Conservation (phyloP, 2,797 vertebrate species). For the Cheirogaleus major region DNA sequence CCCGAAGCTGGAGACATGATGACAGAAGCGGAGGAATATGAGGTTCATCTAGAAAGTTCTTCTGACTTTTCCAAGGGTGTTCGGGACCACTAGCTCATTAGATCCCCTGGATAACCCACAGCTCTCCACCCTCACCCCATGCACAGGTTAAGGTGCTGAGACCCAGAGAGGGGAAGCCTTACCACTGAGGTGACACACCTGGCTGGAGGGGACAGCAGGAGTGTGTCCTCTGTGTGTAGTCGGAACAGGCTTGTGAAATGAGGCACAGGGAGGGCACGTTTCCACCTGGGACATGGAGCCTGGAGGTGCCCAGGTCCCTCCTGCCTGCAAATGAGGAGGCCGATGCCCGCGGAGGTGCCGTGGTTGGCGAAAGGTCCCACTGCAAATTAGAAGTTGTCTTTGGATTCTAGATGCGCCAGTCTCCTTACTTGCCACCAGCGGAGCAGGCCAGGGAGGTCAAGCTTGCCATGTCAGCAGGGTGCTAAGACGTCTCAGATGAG, state of each 20-base stretch:
- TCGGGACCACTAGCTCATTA: not conserved
- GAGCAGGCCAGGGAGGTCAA: fast-evolving
- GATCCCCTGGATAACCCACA: not conserved
- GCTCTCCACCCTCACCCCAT: not conserved
- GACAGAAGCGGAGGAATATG: not conserved
- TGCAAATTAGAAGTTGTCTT: not conserved
- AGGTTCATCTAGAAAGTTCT: not conserved
- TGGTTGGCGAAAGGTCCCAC: not conserved
- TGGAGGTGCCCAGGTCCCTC: not conserved
- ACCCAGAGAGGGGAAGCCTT: not conserved
- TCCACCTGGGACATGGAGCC: no score
- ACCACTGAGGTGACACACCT: not conserved
- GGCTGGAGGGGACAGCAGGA: not conserved
- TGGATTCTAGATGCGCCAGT: no score
- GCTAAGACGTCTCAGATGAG: not conserved
- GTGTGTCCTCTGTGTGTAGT: fast-evolving
- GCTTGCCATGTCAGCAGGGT: not conserved
- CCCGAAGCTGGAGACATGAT: not conserved
- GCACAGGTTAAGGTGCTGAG: not conserved
- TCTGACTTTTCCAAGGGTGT: not conserved
- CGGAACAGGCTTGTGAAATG: not conserved
- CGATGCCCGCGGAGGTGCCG: no score
- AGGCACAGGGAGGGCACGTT: no score
- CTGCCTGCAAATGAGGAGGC: not conserved
- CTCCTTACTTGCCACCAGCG: not conserved